A percentile compares a stretch with the other conserved stretches of the same genome.
Evolutionary conservation across 1,140 invertebrate genomes (phyloP).

Genomic region (Drosophila gunungcola): DNA sequence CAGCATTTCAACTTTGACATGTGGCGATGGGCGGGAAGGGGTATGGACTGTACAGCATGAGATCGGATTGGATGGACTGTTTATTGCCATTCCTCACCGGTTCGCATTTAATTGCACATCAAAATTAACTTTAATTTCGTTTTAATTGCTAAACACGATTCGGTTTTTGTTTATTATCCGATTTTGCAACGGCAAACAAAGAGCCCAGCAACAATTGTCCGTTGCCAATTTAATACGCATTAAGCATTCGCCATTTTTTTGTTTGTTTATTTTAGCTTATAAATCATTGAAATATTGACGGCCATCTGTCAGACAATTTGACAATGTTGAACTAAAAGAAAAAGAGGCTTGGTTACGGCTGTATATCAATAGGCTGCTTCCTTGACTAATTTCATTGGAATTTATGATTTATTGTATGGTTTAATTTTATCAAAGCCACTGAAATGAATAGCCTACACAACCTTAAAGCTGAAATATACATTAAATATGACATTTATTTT

Average conservation of each 20-base stretch:
- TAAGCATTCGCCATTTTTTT: background rate
- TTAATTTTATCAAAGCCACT: too few relatives aligned
- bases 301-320: slow-evolving; percentile 28
- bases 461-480: too few relatives aligned
- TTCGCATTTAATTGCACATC: slow-evolving; percentile 72
- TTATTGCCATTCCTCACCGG: background rate
- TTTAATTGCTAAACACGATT: slow-evolving; percentile 75
- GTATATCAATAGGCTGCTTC: background rate
- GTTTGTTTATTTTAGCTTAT: background rate
- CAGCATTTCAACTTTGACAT: slow-evolving; percentile 47
- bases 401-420: too few relatives aligned
- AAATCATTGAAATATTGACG: slow-evolving; percentile 33
- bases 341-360: background rate
- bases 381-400: too few relatives aligned
- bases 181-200: slow-evolving; percentile 15
- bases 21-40: background rate
- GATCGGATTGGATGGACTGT: background rate
- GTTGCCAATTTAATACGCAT: slow-evolving; percentile 30
- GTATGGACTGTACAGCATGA: background rate
- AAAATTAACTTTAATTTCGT: slow-evolving; percentile 73
- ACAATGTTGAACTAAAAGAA: background rate
- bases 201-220: slow-evolving; percentile 26
- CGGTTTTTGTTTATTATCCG: slow-evolving; percentile 20
- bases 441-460: too few relatives aligned
- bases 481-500: too few relatives aligned